Base-by-base conservation (phyloP, 2,888 invertebrate genomes). In the Chesias legatella region DNA sequence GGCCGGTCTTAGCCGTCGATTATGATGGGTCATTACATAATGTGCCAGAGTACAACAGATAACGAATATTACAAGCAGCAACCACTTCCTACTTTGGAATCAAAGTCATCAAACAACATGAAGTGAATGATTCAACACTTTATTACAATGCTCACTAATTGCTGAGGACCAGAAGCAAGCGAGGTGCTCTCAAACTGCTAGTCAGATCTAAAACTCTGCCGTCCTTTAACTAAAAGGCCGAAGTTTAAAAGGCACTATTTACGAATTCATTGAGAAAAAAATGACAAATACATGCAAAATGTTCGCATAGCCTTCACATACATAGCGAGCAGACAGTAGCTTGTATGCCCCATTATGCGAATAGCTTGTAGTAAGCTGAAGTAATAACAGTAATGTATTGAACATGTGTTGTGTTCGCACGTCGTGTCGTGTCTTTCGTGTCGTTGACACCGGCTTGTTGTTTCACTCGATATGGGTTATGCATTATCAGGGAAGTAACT, bases 361-460 rank as follows among this genome's bases (percentile, higher is more conserved):
- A 58, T 58, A 47, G 43, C 45, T 47, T 59, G 20, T 26, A 24
- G 25, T 43, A 63, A 66, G 54, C 57, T 47, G 50, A 66, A 60
- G 63, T 60, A 71, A 74, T 77, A 76, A 71, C 71, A 56, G 71
- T 78, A 75, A 75, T 75, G 66, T 56, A 56, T 57, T 52, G 56
- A 68, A 71, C 79, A 80, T 75, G 67, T 79, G 78, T 67, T 71
- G 60, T 51, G 61, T 78, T 79, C 73, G 55, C 75, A 70, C 65
- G 63, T 42, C 63, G 61, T 33, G 38, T 20, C 11, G 27, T 28
- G 51, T 55, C 38, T 11, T 10, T 20, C 33, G 36, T 38, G 66
- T 66, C 72, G 64, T 69, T 68, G 67, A 70, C 73, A 65, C 58
- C 43, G 47, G 41, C 38, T 42, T 42, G 30, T 40, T 51, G 33